A percentile compares a stretch with the other conserved stretches of the same genome.
These are phyloP conservation scores for Coenonympha glycerion DNA, from an alignment of 2,888 invertebrate species.

Conservation along the genomic window DNA sequence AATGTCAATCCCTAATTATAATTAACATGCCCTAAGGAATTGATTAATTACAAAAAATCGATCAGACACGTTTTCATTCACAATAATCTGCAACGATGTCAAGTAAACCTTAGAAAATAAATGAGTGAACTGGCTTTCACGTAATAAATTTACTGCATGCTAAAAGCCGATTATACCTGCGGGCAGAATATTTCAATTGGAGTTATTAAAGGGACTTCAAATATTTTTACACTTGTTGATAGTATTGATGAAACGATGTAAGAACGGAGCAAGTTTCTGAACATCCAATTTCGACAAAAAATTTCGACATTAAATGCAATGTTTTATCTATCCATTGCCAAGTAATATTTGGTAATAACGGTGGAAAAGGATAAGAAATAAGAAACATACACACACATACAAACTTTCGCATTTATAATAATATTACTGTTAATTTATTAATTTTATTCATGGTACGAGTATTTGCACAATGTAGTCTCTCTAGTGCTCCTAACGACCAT, in stretches of 20 bases:
- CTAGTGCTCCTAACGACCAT: conserved; percentile 38
- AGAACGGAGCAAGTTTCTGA: no score
- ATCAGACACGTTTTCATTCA: conserved; percentile 4
- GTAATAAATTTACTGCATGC: background rate
- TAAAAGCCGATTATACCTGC: background rate
- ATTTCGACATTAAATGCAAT: no score
- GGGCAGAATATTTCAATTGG: background rate
- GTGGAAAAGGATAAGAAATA: no score
- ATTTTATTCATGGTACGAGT: conserved; percentile 32
- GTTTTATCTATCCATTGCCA: no score
- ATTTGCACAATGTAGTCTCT: conserved; percentile 35
- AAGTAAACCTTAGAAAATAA: background rate
- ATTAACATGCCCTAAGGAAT: background rate
- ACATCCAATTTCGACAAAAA: no score
- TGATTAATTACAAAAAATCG: background rate
- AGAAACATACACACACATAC: background rate
- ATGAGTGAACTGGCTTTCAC: background rate
- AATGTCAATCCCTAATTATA: background rate
- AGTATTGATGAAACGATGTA: no score
- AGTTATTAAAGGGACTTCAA: background rate
- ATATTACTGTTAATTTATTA: no score
- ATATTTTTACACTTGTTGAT: no score
- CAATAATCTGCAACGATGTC: background rate
- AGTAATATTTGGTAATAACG: no score
- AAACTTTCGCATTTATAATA: no score